Evolutionary conservation across 2,113 vertebrate species (phyloP), one percentile per base, ranked within the genome.

Genomic region (Tympanuchus pallidicinctus): DNA sequence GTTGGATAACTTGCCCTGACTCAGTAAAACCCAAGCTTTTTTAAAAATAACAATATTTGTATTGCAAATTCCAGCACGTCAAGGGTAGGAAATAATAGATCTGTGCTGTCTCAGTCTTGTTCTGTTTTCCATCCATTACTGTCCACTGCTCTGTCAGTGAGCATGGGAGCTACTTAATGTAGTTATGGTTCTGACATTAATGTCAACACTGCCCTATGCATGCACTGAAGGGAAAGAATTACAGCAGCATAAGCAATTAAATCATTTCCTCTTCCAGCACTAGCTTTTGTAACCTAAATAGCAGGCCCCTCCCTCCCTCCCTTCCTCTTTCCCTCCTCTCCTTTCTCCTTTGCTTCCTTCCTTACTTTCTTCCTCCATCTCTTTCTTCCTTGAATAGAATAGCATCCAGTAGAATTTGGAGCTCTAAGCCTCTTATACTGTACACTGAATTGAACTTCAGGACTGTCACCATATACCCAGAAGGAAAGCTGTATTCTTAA

Each of bases 21-120:
- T 87, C 42, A 66, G 60, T 91, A 80, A 92, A 64, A 74, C 36
- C 14, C 34, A 64, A 89, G 61, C 47, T 86, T 84, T 90, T 90
- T 93, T 88, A 36, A 88, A 91, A 92, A 64, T 48, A 72, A 42
- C 8, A 18, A 34, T 89, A 27, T 83, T 69, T 82, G 56, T 42
- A 61, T 69, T 47, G 65, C 50, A 74, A 86, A 89, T 73, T 80
- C 64, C 76, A 47, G 16, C 64, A 71, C 47, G 67, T 19, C 56
- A 28, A 92, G 59, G 2, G 48, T 56, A 64, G 59, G 54, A 88
- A 91, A 77, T 45, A 80, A 28, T 28, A 43, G 32, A 66, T 67
- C 30, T 28, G 48, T 71, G 48, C 36, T 81, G 61, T 7, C 54
- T 32, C 65, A 27, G 22, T 15, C 83, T 80, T 90, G 19, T n/a